Base-by-base conservation (phyloP, 2,888 invertebrate genomes). In the Temnothorax ravouxi region DNA sequence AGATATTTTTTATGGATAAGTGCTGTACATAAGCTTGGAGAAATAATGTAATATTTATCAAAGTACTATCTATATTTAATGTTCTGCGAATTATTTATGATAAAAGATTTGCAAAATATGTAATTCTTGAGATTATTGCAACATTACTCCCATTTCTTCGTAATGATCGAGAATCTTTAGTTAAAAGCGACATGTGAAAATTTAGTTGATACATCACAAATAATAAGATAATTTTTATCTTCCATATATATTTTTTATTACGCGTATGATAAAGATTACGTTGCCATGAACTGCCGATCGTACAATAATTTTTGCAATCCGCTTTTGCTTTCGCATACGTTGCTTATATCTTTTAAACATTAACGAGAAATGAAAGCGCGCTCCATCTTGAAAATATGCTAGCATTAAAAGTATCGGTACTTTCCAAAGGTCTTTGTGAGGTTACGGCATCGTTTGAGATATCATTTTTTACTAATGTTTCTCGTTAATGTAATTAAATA, bases 261-360 rank as follows among this genome's bases (percentile, higher is more conserved):
- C 3, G 13, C 21, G 15, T 5, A 11, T 25, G 21, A 44, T 62
- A 64, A 76, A 11, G 52, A 54, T 52, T 64, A 44, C 9, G 5
- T 67, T 67, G 44, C 29, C 34, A 34, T 69, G 56, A 79, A 69
- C n/a, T 38, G 6, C 1, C 2, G n/a, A 34, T 11, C 44, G 8
- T 29, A 21, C 29, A 21, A 44, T 34, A n/a, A 47, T 59, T 56
- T 61, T 21, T 34, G 18, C n/a, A 44, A 69, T 59, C 21, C 11
- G 15, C 0, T 44, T 3, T 52, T 34, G 44, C n/a, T 61, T 41
- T 75, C 29, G n/a, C n/a, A 3, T 47, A 21, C 0, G 11, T 34
- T 34, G 21, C 44, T 77, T 79, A 59, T 79, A 59, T 79, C 44
- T 77, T 67, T 67, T 25, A 56, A 25, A 76, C 18, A 50, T 38